A percentile compares a stretch with the other conserved stretches of the same genome.
These are phyloP conservation scores for Ischnus inquisitorius DNA, from an alignment of 2,888 invertebrate species.

Conservation along the genomic window DNA sequence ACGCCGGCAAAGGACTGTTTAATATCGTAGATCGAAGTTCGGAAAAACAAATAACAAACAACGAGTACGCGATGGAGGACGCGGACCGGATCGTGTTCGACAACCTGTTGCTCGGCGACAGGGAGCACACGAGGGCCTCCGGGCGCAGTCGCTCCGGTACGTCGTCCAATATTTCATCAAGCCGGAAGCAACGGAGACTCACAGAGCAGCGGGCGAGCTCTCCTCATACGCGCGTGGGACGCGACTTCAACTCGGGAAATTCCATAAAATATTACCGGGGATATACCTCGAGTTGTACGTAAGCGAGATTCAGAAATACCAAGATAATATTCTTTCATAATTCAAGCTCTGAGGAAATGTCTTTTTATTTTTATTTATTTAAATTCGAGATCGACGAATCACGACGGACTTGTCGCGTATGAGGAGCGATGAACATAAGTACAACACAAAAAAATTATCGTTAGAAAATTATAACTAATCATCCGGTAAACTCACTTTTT, in stretches of 20 bases:
- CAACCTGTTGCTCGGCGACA: slow-evolving; percentile 66
- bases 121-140: slow-evolving; percentile 36
- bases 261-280: slow-evolving; percentile 40
- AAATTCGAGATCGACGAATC: not conserved
- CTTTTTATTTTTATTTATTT: slow-evolving; percentile 20
- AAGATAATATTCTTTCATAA: slow-evolving; percentile 28
- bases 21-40: not conserved
- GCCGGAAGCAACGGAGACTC: slow-evolving; percentile 61
- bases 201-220: slow-evolving; percentile 35
- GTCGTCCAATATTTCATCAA: slow-evolving; percentile 67
- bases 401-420: not conserved
- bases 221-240: slow-evolving; percentile 58
- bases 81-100: slow-evolving; percentile 64
- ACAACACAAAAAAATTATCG: too few species aligned
- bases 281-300: slow-evolving; percentile 34
- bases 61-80: slow-evolving; percentile 43
- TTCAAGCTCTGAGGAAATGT: slow-evolving; percentile 1
- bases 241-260: slow-evolving; percentile 56
- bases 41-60: slow-evolving; percentile 35
- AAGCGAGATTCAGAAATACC: slow-evolving; percentile 24
- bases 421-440: too few species aligned
- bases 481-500: too few species aligned
- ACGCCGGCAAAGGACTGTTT: not conserved
- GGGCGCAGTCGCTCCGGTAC: slow-evolving; percentile 43
- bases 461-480: too few species aligned